Evolutionary conservation across 2,888 invertebrate genomes (phyloP), one percentile per base, ranked within the genome.

Genomic region (Agapostemon virescens): DNA sequence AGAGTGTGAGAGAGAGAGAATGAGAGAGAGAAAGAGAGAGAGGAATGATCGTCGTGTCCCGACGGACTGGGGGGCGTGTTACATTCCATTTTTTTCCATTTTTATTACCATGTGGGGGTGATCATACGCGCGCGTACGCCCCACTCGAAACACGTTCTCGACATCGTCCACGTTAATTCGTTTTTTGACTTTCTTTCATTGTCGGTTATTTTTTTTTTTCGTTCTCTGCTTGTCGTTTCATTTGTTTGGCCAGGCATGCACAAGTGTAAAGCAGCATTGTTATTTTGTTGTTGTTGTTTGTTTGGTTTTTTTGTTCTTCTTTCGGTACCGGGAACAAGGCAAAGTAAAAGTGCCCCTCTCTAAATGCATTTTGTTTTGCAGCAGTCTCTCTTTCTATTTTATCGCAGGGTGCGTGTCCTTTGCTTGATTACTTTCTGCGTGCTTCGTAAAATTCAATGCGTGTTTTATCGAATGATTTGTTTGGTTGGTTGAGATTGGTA

Each of bases 391-490:
- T 55, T 55, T 61, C 61, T 61, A 61, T 91, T 88, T 73, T 89
- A 88, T 70, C 88, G 88, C 89, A 89, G 84, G 86, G 87, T 90
- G 88, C 87, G 86, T 87, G 85, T 85, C 79, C 85, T 85, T 81
- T 74, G 75, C 77, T 78, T 81, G 77, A 9, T 87, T 87, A 88
- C 80, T 87, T 85, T 88, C 85, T 88, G 89, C 90, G 89, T 91
- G 89, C 88, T 90, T 87, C 88, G 85, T 76, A 55, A 49, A 90
- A 90, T 88, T 91, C 88, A 90, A 90, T 88, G 86, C 86, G 84
- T 88, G 79, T 83, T 76, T n/a, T 49, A 70, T 69, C 80, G 76
- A 83, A 83, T 83, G 79, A 77, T 82, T 82, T 82, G 69, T 79
- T 66, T 63, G 55, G 55, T 83, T 49, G 49, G n/a, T 49, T 45